Evolutionary conservation across 2,888 invertebrate species (phyloP).

Genomic region (Agapostemon virescens): DNA sequence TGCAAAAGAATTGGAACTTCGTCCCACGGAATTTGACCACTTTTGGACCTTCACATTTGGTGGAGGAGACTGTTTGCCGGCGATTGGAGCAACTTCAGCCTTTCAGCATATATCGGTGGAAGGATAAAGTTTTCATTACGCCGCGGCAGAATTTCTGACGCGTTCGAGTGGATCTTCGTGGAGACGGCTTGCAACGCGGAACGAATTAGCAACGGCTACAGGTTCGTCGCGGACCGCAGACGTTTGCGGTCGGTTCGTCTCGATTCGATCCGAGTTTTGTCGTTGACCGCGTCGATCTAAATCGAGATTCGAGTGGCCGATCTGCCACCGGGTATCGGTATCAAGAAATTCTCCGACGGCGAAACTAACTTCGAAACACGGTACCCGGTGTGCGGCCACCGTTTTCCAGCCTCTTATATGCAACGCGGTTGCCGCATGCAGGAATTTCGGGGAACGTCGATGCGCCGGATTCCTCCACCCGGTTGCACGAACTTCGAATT

Average conservation of each 20-base stretch:
- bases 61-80: no score
- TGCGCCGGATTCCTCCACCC: slow-evolving; percentile 48
- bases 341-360: slow-evolving; percentile 12
- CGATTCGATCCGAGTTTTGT: not conserved
- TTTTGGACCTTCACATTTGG: no score
- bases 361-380: slow-evolving; percentile 11
- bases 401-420: slow-evolving; percentile 22
- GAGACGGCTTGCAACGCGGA: not conserved
- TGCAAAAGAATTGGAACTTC: no score
- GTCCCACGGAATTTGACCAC: no score
- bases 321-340: not conserved
- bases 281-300: slow-evolving; percentile 1
- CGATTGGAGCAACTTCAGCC: no score
- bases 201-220: slow-evolving; percentile 31
- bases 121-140: not conserved
- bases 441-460: slow-evolving; percentile 39
- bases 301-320: not conserved
- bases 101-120: no score
- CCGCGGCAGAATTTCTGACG: not conserved
- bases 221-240: slow-evolving; percentile 13
- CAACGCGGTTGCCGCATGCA: slow-evolving; percentile 10
- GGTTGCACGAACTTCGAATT: slow-evolving; percentile 11
- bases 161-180: not conserved
- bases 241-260: not conserved
- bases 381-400: not conserved